A percentile compares a stretch with the other conserved stretches of the same genome.
Evolutionary conservation across 2,797 vertebrate genomes (phyloP).

Genomic region (Florisuga fusca): DNA sequence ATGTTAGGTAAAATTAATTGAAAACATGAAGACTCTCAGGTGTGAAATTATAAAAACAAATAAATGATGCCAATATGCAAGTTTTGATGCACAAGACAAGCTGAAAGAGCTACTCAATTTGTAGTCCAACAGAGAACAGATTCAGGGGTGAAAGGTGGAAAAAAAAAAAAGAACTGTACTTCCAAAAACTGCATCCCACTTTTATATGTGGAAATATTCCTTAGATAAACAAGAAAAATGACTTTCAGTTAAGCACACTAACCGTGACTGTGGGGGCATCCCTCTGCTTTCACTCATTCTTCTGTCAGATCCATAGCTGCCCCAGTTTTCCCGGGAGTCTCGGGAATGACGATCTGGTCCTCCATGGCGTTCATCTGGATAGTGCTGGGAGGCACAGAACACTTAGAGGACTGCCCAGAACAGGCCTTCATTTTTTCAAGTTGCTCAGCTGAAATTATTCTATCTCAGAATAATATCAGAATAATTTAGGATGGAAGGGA

Average conservation of each 20-base stretch:
- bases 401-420: background rate
- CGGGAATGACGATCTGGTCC: conserved; percentile 84
- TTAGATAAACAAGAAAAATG: background rate
- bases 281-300: conserved; percentile 77
- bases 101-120: background rate
- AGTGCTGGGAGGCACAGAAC: conserved; percentile 80
- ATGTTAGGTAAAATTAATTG: background rate
- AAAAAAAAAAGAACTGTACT: background rate
- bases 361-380: conserved; percentile 83
- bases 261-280: conserved; percentile 71
- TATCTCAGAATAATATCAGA: background rate
- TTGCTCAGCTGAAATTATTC: background rate
- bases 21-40: background rate
- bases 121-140: background rate
- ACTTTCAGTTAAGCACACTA: background rate
- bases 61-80: background rate
- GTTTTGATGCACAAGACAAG: background rate
- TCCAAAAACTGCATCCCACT: background rate
- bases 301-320: conserved; percentile 84
- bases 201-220: accelerated
- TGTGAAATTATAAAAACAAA: background rate
- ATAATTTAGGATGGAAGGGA: background rate
- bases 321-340: conserved; percentile 85
- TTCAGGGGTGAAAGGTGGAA: background rate
- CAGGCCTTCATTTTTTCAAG: accelerated